Base-by-base conservation (phyloP, 2,797 vertebrate species). In the Typhlichthys subterraneus region DNA sequence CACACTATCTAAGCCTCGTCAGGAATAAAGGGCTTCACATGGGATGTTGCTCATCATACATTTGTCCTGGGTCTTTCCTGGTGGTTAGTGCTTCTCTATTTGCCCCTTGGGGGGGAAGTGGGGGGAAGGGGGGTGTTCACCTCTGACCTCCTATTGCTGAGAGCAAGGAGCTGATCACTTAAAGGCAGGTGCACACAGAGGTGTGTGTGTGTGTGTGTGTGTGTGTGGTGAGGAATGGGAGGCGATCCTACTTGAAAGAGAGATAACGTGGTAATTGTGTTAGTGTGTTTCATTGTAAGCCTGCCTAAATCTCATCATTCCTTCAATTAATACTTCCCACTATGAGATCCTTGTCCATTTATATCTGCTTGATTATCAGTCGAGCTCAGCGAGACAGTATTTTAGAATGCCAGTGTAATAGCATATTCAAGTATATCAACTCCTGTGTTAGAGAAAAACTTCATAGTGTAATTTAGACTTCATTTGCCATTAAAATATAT, bases 21-120 rank as follows among this genome's bases (percentile, higher is more conserved):
- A 66, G 65, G 71, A 74, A 78, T 47, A 13, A 58, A 45, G 63
- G 61, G 69, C 60, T 85, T 82, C 84, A 85, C 82, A 77, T 88
- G 86, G 63, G 57, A 17, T 56, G 70, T 62, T 56, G 73, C 71
- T 78, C 65, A 66, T 75, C 50, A 69, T 6, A 73, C 70, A 73
- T 87, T 86, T 88, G 85, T 83, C 76, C 67, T 63, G 38, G 50
- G 70, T 81, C 87, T 86, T 85, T 89, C 8, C 33, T 38, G 8
- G 84, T 87, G 76, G 69, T 80, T 83, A 83, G 81, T 87, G 81
- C 80, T 75, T 76, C 81, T 82, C 69, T 70, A 51, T 87, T 70
- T 78, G 77, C 77, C 80, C 79, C 78, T 53, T 77, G 76, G 86
- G 79, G 67, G 69, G 81, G 79, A 29, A 74, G 75, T 84, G 23